These are phyloP conservation scores for Malachius bipustulatus DNA, from an alignment of 2,888 invertebrate species.

Conservation along the genomic window DNA sequence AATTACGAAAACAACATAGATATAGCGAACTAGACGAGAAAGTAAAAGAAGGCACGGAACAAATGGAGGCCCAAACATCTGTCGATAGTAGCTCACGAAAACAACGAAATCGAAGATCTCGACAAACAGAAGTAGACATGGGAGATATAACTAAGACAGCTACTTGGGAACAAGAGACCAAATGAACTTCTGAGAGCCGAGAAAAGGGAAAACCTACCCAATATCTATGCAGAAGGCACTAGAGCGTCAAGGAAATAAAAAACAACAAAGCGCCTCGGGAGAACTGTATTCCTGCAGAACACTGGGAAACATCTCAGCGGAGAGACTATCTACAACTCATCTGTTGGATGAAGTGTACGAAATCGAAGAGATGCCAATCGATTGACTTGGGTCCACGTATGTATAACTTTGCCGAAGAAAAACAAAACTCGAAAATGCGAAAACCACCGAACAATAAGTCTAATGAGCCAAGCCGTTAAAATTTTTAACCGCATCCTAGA, in stretches of 20 bases:
- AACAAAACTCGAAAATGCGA: conserved; percentile 12
- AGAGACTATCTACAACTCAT: conserved; percentile 10
- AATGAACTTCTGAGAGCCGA: not conserved
- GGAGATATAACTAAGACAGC: conserved; percentile 3
- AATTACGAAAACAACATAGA: conserved; percentile 5
- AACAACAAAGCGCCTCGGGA: conserved; percentile 14
- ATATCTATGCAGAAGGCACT: conserved; percentile 8
- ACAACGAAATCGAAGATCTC: conserved; percentile 4
- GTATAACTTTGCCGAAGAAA: conserved; percentile 17
- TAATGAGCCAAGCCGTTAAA: conserved; percentile 14
- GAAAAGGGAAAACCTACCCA: conserved; percentile 9
- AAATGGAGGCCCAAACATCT: conserved; percentile 7
- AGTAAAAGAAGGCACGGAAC: conserved; percentile 5
- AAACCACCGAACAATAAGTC: conserved; percentile 14
- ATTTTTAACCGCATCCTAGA: not conserved
- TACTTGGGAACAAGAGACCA: conserved; percentile 4
- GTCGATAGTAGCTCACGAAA: conserved; percentile 7
- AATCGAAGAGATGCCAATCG: conserved; percentile 11
- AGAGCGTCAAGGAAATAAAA: conserved; percentile 13
- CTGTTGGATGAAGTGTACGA: conserved; percentile 13
- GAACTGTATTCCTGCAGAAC: conserved; percentile 13
- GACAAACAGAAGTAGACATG: conserved; percentile 2
- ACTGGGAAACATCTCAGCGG: conserved; percentile 16
- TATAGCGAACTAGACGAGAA: conserved; percentile 7
- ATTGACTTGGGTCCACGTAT: conserved; percentile 12